Evolutionary conservation across 2,888 invertebrate species (phyloP).

Genomic region (Ophion obscuratus): DNA sequence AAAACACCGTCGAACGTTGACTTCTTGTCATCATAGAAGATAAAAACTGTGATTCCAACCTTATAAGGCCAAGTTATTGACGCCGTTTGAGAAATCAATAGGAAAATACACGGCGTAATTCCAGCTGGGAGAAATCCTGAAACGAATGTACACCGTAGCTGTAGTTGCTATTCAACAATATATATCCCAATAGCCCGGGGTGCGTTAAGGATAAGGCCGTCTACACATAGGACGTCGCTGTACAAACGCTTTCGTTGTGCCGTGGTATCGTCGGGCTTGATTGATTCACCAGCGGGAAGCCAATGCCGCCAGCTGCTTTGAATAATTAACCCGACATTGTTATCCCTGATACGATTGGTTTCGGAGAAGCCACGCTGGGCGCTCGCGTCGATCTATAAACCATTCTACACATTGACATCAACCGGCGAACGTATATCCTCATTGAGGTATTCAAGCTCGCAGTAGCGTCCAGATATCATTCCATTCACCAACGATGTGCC

Average conservation of each 20-base stretch:
- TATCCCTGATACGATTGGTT: constrained; percentile 71
- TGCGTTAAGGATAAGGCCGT: constrained; percentile 36
- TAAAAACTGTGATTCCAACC: not conserved
- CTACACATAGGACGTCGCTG: constrained; percentile 19
- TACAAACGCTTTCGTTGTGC: constrained; percentile 27
- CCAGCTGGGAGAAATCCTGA: constrained; percentile 28
- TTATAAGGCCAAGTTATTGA: not conserved
- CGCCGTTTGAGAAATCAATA: constrained; percentile 10
- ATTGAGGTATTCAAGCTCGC: constrained; percentile 24
- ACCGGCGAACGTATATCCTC: constrained; percentile 5
- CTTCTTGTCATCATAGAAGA: not conserved
- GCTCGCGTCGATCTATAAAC: constrained; percentile 17
- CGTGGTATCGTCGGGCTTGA: constrained; percentile 63
- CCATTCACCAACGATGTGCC: not conserved
- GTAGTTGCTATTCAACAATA: constrained; percentile 21
- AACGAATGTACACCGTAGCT: not conserved
- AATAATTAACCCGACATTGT: constrained; percentile 73
- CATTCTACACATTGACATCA: constrained; percentile 5
- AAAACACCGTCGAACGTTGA: not conserved
- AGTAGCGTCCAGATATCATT: constrained; percentile 21
- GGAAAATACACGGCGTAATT: not conserved
- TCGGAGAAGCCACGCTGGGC: constrained; percentile 52
- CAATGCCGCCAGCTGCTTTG: constrained; percentile 73
- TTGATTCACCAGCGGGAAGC: constrained; percentile 72
- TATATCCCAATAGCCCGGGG: constrained; percentile 19